These are phyloP conservation scores for Galerucella nymphaeae DNA, from an alignment of 2,888 invertebrate species.

Conservation along the genomic window DNA sequence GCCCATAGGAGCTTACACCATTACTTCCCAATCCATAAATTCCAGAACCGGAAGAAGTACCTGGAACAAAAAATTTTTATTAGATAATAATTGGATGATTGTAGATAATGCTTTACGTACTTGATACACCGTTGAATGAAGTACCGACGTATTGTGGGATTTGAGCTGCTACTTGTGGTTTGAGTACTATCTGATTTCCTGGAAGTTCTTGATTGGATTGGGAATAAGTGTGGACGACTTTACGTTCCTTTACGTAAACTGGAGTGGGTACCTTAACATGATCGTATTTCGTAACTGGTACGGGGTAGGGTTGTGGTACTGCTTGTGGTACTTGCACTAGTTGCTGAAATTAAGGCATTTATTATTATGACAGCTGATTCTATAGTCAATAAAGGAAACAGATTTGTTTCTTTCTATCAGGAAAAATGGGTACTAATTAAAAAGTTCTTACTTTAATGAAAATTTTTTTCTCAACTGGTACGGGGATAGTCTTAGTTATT, in stretches of 20 bases:
- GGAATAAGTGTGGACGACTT: constrained; percentile 29
- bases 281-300: constrained; percentile 51
- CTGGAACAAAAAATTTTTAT: background rate
- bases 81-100: too few species aligned
- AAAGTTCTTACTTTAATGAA: constrained; percentile 48
- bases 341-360: constrained; percentile 42
- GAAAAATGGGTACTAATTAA: too few species aligned
- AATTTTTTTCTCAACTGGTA: constrained; percentile 52
- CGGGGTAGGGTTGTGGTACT: constrained; percentile 53
- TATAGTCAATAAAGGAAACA: too few species aligned
- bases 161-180: background rate
- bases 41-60: background rate
- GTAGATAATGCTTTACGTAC: background rate
- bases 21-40: background rate
- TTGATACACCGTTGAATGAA: background rate
- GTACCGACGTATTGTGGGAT: background rate
- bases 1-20: background rate
- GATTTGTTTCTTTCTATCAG: too few species aligned
- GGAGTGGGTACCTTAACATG: constrained; percentile 51
- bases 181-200: constrained; percentile 1
- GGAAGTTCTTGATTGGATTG: constrained; percentile 4
- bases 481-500: constrained; percentile 48
- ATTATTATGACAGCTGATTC: too few species aligned
- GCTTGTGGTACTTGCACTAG: constrained; percentile 50
- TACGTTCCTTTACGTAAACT: constrained; percentile 40